Evolutionary conservation across 2,797 vertebrate genomes (phyloP).

Genomic region (Dicrostonyx torquatus): DNA sequence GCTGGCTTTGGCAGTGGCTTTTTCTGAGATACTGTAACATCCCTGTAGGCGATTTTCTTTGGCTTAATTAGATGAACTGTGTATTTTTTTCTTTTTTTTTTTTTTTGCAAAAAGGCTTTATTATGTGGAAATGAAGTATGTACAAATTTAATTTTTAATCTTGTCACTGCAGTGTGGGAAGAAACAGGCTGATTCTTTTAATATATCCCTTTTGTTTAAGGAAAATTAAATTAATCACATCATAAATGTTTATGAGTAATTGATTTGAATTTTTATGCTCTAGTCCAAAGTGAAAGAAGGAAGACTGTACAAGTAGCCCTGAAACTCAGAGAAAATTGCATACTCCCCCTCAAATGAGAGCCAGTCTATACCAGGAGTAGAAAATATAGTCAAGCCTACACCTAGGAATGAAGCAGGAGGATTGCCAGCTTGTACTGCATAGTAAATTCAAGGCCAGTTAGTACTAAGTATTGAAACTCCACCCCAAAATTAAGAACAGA

Average conservation of each 20-base stretch:
- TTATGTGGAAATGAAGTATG: slow-evolving; percentile 92
- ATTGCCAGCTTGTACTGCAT: not conserved
- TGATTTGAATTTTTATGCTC: slow-evolving; percentile 85
- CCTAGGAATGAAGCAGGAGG: not conserved
- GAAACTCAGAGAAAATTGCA: not conserved
- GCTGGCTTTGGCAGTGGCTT: slow-evolving; percentile 85
- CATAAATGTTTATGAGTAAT: slow-evolving; percentile 88
- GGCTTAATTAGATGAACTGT: slow-evolving; percentile 91
- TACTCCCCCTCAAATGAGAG: slow-evolving; percentile 40
- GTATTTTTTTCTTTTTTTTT: slow-evolving; percentile 84
- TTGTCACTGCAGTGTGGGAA: slow-evolving; percentile 89
- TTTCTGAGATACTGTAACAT: slow-evolving; percentile 87
- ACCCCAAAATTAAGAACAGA: not conserved
- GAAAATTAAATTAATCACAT: slow-evolving; percentile 88
- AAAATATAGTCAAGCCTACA: not conserved
- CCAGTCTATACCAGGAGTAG: not conserved
- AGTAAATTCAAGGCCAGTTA: not conserved
- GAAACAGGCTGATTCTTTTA: slow-evolving; percentile 88
- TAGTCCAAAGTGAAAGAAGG: slow-evolving; percentile 82
- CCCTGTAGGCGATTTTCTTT: slow-evolving; percentile 89
- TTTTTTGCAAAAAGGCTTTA: slow-evolving; percentile 88
- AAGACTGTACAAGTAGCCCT: slow-evolving; percentile 67
- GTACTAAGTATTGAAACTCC: not conserved
- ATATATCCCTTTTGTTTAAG: slow-evolving; percentile 89
- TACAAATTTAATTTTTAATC: slow-evolving; percentile 93